Percentiles rank a stretch among this genome's conserved stretches.
These are phyloP conservation scores for Brassicogethes aeneus DNA, from an alignment of 2,888 invertebrate species.

Conservation along the genomic window DNA sequence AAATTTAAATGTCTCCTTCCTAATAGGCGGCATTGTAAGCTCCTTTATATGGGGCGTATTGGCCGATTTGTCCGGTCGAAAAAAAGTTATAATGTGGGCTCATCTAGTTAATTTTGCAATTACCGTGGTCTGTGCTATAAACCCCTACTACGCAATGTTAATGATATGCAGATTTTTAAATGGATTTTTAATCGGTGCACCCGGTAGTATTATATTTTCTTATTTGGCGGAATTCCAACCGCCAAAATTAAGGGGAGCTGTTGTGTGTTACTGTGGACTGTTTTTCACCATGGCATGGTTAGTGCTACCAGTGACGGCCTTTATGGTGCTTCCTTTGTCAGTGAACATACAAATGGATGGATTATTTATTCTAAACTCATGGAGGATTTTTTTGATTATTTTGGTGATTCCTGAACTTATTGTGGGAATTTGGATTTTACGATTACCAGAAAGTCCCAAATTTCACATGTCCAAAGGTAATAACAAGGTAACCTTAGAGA, in stretches of 20 bases:
- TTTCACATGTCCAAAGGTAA: conserved; percentile 57
- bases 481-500: conserved; percentile 48
- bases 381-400: conserved; percentile 63
- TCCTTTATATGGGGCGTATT: conserved; percentile 74
- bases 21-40: conserved; percentile 63
- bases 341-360: conserved; percentile 20
- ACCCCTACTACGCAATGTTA: conserved; percentile 16
- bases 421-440: conserved; percentile 45
- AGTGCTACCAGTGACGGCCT: conserved; percentile 47
- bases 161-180: conserved; percentile 52
- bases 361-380: conserved; percentile 53
- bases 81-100: conserved; percentile 39
- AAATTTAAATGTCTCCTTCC: conserved; percentile 60
- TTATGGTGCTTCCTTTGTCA: conserved; percentile 27
- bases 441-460: conserved; percentile 72
- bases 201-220: conserved; percentile 42
- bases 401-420: conserved; percentile 56
- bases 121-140: conserved; percentile 29
- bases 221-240: conserved; percentile 61
- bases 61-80: conserved; percentile 66
- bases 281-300: conserved; percentile 57
- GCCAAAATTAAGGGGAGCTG: conserved; percentile 47
- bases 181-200: conserved; percentile 44
- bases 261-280: conserved; percentile 54
- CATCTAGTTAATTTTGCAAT: conserved; percentile 43